These are phyloP conservation scores for Bombus pascuorum DNA, from an alignment of 1,140 invertebrate species.

Conservation along the genomic window DNA sequence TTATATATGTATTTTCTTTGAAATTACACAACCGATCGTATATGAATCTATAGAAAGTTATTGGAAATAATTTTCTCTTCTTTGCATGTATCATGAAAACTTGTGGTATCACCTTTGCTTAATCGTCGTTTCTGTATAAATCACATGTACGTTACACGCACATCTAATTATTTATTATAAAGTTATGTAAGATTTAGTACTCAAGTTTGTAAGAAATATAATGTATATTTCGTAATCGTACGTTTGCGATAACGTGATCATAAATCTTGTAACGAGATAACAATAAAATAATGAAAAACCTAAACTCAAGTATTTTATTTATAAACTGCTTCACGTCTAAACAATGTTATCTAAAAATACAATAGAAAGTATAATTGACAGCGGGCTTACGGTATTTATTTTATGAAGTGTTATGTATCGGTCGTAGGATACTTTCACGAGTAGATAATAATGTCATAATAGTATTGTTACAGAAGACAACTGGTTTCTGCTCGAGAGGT, in stretches of 20 bases:
- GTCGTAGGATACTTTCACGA: neutral
- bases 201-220: no score
- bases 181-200: neutral
- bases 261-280: neutral
- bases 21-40: neutral
- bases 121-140: neutral
- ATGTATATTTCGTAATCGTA: no score
- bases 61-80: neutral
- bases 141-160: neutral
- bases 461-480: conserved; percentile 47
- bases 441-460: conserved; percentile 30
- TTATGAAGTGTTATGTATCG: neutral
- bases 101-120: neutral
- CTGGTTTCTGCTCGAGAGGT: conserved; percentile 14
- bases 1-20: neutral
- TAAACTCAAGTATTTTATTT: neutral
- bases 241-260: neutral
- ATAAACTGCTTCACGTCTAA: neutral
- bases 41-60: neutral
- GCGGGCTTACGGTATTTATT: neutral
- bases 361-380: neutral
- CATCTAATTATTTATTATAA: neutral
- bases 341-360: neutral
- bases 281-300: neutral
- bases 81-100: neutral